These are phyloP conservation scores for Palythoa grandis DNA, from an alignment of 92 coral and sea anemone species.

Conservation along the genomic window DNA sequence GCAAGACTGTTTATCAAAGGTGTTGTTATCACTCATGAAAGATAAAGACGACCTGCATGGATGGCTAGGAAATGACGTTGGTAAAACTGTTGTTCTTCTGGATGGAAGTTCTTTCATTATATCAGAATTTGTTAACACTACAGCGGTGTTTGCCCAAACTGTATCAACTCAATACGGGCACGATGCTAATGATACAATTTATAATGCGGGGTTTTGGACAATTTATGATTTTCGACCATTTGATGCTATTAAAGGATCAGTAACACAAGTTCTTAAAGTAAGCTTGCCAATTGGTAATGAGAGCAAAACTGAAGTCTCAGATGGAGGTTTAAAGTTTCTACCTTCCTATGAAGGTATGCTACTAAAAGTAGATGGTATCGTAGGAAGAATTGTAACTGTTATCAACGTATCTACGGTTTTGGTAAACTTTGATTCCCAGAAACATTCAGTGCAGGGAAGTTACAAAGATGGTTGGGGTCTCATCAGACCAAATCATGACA, in stretches of 20 bases:
- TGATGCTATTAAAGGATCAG: conserved; percentile 40
- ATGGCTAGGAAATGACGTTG: conserved; percentile 83
- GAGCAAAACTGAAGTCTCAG: conserved; percentile 25
- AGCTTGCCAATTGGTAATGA: conserved; percentile 1
- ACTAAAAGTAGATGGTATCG: conserved; percentile 42
- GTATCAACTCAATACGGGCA: conserved; percentile 42
- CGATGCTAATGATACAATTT: conserved; percentile 41
- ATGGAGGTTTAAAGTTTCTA: conserved; percentile 50
- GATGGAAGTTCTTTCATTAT: conserved; percentile 72
- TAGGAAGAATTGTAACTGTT: conserved; percentile 56
- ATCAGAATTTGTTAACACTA: conserved; percentile 45
- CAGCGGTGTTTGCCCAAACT: conserved; percentile 60
- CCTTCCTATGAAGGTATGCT: conserved; percentile 54
- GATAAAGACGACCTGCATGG: conserved; percentile 12
- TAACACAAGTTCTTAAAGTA: conserved; percentile 37
- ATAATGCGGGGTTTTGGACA: conserved; percentile 72
- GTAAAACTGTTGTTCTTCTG: conserved; percentile 75
- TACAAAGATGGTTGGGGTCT: conserved; percentile 69
- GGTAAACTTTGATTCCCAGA: conserved; percentile 35
- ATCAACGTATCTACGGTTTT: conserved; percentile 16
- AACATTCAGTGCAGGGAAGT: conserved; percentile 43
- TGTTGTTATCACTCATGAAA: conserved; percentile 38
- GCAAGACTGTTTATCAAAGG: conserved; percentile 51
- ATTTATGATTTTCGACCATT: conserved; percentile 81
- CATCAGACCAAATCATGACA: conserved; percentile 38